Base-by-base conservation (phyloP, 1,140 invertebrate genomes). In the Calycopis cecrops region DNA sequence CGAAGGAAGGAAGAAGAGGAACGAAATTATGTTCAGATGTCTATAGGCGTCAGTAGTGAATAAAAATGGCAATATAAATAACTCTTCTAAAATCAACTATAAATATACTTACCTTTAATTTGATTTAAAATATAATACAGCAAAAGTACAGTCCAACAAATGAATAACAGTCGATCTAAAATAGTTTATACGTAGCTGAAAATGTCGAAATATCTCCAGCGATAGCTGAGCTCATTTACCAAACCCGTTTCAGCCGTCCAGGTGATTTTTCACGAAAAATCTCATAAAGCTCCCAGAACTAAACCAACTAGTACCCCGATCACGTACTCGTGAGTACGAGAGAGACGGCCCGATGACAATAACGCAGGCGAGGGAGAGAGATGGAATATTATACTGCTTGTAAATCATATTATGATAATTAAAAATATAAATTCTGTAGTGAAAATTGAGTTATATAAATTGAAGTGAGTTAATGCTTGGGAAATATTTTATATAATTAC, bases 231-330 rank as follows among this genome's bases (percentile, higher is more conserved):
- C 56, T 63, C 63, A 60, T 69, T 69, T 66, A 48, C 42, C 52
- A 56, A 55, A 59, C 63, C 37, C 56, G 14, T 42, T 16, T 53
- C 42, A 40, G 56, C 49, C 57, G 54, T 57, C 53, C 67, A 66
- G 67, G 63, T 69, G 61, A 66, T 66, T 63, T 69, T 69, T 66
- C 67, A 66, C 63, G 61, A 51, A 62, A 69, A 63, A 48, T 59
- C 47, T 62, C 57, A 64, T 66, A 62, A 66, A 61, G 54, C 60
- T 60, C 54, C 63, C 61, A 67, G 62, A 66, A 69, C 56, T 67
- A 60, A 37, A 51, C 21, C n/a, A 50, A 52, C 59, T 63, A 60
- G 61, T 60, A 69, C 54, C 38, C 67, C 44, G 37, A 61, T 66
- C 67, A 69, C 67, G 66, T 68, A 42, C 58, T 47, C 17, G 37